Conservation (phyloP, 2,797 vertebrate genomes). For the Rhynchonycteris naso region DNA sequence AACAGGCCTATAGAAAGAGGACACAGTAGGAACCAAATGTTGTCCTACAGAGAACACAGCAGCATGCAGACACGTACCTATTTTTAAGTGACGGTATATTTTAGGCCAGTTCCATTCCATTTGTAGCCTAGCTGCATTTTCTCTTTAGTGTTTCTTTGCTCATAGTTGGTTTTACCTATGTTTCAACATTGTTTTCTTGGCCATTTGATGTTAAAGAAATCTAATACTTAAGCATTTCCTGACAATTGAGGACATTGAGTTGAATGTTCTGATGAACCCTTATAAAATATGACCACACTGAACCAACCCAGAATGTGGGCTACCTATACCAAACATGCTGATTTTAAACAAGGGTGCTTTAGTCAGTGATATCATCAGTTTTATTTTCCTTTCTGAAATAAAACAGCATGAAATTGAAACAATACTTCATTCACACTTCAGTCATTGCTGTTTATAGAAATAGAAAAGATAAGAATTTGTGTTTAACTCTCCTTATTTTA, state of each 20-base stretch:
- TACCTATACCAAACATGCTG: background rate
- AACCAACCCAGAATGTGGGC: background rate
- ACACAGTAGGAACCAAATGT: conserved; percentile 40
- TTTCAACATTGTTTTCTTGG: conserved; percentile 17
- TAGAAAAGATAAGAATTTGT: background rate
- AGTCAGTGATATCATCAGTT: background rate
- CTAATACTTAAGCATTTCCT: background rate
- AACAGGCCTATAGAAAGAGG: conserved; percentile 48
- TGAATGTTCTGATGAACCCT: conserved; percentile 34
- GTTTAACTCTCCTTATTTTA: background rate
- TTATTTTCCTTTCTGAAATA: conserved; percentile 25
- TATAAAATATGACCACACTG: background rate
- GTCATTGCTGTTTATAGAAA: conserved; percentile 31
- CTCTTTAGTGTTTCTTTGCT: background rate
- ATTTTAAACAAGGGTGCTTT: conserved; percentile 32
- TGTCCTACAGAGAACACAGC: conserved; percentile 5
- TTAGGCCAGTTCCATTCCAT: conserved; percentile 5
- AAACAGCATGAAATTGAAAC: conserved; percentile 14
- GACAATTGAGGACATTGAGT: background rate
- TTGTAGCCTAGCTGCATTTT: background rate
- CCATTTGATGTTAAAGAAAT: conserved; percentile 7
- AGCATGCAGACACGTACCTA: background rate
- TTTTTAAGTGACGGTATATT: conserved; percentile 65
- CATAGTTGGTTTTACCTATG: background rate
- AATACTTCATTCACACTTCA: background rate